Conservation (phyloP, 1,140 invertebrate genomes). For the Ericerus pela region DNA sequence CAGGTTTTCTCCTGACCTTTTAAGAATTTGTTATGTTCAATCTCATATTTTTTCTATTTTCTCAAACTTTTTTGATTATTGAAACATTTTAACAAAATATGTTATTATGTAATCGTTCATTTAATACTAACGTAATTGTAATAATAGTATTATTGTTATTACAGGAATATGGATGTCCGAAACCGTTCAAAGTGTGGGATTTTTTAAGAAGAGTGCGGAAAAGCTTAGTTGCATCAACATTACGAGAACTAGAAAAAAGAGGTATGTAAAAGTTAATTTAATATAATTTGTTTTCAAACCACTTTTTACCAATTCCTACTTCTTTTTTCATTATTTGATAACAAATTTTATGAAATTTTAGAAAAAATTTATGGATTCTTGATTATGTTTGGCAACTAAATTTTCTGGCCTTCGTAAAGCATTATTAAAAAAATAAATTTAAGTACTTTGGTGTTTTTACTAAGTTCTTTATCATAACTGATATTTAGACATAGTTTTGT, state of each 20-base stretch:
- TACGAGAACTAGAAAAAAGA: conserved; percentile 79
- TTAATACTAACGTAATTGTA: not conserved
- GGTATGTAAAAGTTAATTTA: too few species aligned
- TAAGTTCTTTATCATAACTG: too few species aligned
- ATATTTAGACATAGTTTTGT: too few species aligned
- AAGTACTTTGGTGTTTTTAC: too few species aligned
- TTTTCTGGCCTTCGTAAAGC: too few species aligned
- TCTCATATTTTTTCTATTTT: not conserved
- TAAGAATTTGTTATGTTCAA: not conserved
- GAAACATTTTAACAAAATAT: not conserved
- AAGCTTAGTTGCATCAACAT: conserved; percentile 78
- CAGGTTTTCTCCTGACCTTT: not conserved
- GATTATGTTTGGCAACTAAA: too few species aligned
- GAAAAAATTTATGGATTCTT: too few species aligned
- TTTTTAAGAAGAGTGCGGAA: conserved; percentile 83
- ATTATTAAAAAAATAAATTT: too few species aligned
- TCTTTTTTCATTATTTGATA: too few species aligned
- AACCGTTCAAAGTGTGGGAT: conserved; percentile 97
- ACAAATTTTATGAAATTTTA: too few species aligned
- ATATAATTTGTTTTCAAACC: too few species aligned
- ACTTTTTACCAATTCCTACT: too few species aligned
- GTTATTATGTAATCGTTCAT: not conserved
- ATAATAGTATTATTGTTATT: conserved; percentile 26
- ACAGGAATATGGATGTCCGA: conserved; percentile 80
- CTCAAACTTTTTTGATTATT: not conserved